These are phyloP conservation scores for Dipodomys ordii DNA, from an alignment of 2,113 vertebrate genomes.

Conservation along the genomic window DNA sequence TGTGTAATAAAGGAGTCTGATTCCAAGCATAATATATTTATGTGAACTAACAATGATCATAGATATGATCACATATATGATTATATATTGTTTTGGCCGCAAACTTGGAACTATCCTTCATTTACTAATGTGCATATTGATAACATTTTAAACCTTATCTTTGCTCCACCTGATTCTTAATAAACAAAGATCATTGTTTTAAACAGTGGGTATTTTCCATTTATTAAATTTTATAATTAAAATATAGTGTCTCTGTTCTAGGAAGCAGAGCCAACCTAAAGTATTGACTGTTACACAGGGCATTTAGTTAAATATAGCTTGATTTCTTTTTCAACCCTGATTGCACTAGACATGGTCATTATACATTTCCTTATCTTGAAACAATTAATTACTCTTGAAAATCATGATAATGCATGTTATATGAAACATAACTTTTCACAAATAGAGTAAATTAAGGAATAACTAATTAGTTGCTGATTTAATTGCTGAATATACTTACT, in stretches of 20 bases:
- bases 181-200: not conserved
- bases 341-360: not conserved
- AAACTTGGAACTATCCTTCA: not conserved
- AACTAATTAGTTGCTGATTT: not conserved
- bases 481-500: not conserved
- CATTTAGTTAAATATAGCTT: not conserved
- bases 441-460: not conserved
- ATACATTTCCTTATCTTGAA: not conserved
- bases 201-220: not conserved
- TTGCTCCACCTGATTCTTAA: not conserved
- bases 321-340: not conserved
- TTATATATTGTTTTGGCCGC: not conserved
- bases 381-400: not conserved
- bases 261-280: not conserved
- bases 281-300: accelerated
- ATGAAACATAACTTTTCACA: not conserved
- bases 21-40: not conserved
- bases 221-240: not conserved
- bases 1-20: not conserved
- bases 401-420: not conserved
- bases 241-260: not conserved
- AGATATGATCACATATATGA: not conserved
- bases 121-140: not conserved
- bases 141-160: not conserved
- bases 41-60: not conserved